Base-by-base conservation (phyloP, 2,113 vertebrate genomes). In the Egretta garzetta region DNA sequence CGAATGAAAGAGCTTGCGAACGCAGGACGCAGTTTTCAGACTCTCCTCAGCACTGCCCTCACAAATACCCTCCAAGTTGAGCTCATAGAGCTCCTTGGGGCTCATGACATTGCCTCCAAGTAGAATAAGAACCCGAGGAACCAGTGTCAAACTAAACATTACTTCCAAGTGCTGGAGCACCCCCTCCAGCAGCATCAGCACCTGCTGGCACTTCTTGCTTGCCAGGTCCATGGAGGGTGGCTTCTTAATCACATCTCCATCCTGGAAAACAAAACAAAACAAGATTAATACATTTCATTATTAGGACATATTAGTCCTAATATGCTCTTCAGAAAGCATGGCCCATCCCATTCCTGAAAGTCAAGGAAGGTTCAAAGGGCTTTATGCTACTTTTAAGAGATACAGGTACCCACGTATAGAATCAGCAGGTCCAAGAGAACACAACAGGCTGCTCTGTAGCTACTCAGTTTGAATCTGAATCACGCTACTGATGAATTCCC, bases 11-110 rank as follows among this genome's bases (percentile, higher is more conserved):
- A 99, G 97, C 81, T 98, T 98, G 67, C 99, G 99, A 76, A 99
- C 88, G 60, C 99, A 99, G 4, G 98, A 95, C 0, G 99, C 98
- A 0, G 98, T 98, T 45, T 98, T 98, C 13, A 99, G 97, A 91
- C 98, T 98, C 37, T 98, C 95, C 47, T 98, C 98, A 9, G 98
- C 96, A 3, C 92, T 86, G 10, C 98, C 98, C 75, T 98, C 93
- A 0, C 86, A 97, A 66, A 99, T 90, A 5, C 91, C 98, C 92
- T 99, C 99, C 97, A 99, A 97, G 98, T 99, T 99, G 50, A 99
- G 98, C 98, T 99, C 99, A 1, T 99, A 99, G 28, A 99, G 87
- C 97, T 99, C 99, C 91, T 98, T 99, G 50, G 99, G 99, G 58
- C 98, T 98, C 82, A 99, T 26, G 11, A 98, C 83, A 7, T 97